Conservation (phyloP, 1,140 invertebrate species). For the Drosophila melanogaster region Release_6_plus_ISO1_MT NT_037436.4:1062501-1063000, state of each 20-base stretch:
- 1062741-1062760: conserved; percentile 22
- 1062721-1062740: conserved; percentile 59
- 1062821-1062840: conserved; percentile 22
- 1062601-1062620: conserved; percentile 19
- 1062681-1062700: conserved; percentile 1
- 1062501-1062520: conserved; percentile 78
- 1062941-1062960: conserved; percentile 81
- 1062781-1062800: conserved; percentile 69
- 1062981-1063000: conserved; percentile 67
- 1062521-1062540: conserved; percentile 76
- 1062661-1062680: conserved; percentile 32
- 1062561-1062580: conserved; percentile 28
- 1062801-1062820: conserved; percentile 74
- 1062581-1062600: conserved; percentile 66
- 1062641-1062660: too few relatives aligned
- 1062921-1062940: conserved; percentile 61
- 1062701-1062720: conserved; percentile 63
- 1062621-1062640: conserved; percentile 56
- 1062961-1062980: conserved; percentile 83
- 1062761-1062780: conserved; percentile 21
- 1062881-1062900: conserved; percentile 4
- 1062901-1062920: conserved; percentile 32
- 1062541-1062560: conserved; percentile 42
- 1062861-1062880: conserved; percentile 10
- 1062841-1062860: conserved; percentile 33